Evolutionary conservation across 2,113 vertebrate genomes (phyloP), one percentile per base, ranked within the genome.

Genomic region (Poeciliopsis turrubarensis): DNA sequence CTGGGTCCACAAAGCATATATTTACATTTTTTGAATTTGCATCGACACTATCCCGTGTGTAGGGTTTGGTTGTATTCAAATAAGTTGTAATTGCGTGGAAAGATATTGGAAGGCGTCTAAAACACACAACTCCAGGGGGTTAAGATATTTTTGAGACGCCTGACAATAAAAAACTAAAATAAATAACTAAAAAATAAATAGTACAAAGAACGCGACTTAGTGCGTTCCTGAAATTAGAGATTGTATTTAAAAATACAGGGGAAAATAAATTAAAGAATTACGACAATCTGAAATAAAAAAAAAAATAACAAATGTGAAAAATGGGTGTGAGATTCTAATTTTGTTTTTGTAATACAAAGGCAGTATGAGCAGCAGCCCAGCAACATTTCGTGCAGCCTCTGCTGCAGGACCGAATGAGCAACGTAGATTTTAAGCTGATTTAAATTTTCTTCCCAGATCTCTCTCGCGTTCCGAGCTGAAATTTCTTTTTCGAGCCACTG

Each of bases 81-180:
- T 37, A 47, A 32, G 39, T 10, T 57, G 27, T 9, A 68, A 75
- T 26, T 73, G 44, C 34, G 31, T 65, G 34, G 75, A 66, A 57
- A 64, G 17, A 72, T 68, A 73, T 31, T 72, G 65, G 73, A 57
- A 37, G 39, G 44, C 44, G 11, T 1, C 27, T 66, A 11, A 37
- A 66, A 66, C 70, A 29, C 68, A 30, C 69, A 62, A 31, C 69
- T 41, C 26, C 26, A 65, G 47, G 54, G 72, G 65, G 62, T 57
- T 26, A 83, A 68, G 84, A 85, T 84, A 69, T 86, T 85, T 37
- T 29, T 85, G 65, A 84, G 67, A 76, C 60, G 6, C 41, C 3
- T 34, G 69, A 82, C 17, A 47, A 41, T 65, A 54, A 65, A 65
- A 14, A 4, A 22, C 6, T 14, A 27, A 3, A 31, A 31, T 31